These are phyloP conservation scores for Menidia menidia DNA, from an alignment of 2,797 vertebrate species.

Conservation along the genomic window DNA sequence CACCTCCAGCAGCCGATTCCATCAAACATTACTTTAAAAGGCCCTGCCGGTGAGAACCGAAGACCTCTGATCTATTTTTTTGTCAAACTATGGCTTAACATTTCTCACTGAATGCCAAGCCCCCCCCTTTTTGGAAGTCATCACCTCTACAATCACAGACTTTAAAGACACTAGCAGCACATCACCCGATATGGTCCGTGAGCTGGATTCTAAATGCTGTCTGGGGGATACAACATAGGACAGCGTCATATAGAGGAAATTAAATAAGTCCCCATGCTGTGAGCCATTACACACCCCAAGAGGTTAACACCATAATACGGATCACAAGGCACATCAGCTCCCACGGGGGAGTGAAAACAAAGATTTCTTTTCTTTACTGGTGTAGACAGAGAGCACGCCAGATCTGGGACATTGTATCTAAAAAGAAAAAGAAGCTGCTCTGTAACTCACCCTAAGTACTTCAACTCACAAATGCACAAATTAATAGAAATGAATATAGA, in stretches of 20 bases:
- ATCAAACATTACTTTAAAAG: slow-evolving; percentile 69
- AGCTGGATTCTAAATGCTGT: slow-evolving; percentile 41
- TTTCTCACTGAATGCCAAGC: slow-evolving; percentile 52
- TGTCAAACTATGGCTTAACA: slow-evolving; percentile 65
- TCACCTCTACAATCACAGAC: slow-evolving; percentile 46
- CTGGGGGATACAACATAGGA: slow-evolving; percentile 32
- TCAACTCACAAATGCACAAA: slow-evolving; percentile 22
- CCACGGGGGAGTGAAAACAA: slow-evolving; percentile 71
- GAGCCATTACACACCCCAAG: slow-evolving; percentile 70
- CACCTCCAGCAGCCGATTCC: slow-evolving; percentile 24
- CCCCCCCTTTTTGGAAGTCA: slow-evolving; percentile 36
- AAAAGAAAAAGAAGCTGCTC: slow-evolving; percentile 33
- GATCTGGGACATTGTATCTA: slow-evolving; percentile 64
- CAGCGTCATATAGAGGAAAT: slow-evolving; percentile 60
- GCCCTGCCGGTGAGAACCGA: slow-evolving; percentile 34
- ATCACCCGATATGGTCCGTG: slow-evolving; percentile 69
- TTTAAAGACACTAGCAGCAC: slow-evolving; percentile 52
- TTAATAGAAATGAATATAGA: neutral
- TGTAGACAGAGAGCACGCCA: slow-evolving; percentile 53
- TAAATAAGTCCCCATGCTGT: slow-evolving; percentile 61
- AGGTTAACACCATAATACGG: slow-evolving; percentile 79
- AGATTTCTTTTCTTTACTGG: slow-evolving; percentile 72
- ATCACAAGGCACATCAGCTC: slow-evolving; percentile 82
- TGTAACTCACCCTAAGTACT: slow-evolving; percentile 36
- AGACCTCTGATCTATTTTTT: slow-evolving; percentile 31